Conservation (phyloP, 2,888 invertebrate genomes). For the Deroplatys truncata region DNA sequence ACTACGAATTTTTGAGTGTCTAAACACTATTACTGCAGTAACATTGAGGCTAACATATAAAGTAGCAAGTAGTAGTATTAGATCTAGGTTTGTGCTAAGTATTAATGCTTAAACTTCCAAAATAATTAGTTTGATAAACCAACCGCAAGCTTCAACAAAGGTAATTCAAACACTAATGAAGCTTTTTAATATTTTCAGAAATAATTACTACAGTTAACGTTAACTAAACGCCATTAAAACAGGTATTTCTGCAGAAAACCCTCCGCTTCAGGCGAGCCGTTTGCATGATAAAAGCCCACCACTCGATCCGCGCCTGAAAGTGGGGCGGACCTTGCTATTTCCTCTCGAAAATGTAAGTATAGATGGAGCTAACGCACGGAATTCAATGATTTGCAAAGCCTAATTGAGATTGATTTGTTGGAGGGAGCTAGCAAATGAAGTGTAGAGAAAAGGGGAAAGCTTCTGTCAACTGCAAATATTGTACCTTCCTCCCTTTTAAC, state of each 20-base stretch:
- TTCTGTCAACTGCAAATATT: slow-evolving; percentile 18
- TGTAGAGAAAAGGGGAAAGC: slow-evolving; percentile 1
- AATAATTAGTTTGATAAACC: no score
- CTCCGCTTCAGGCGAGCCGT: neutral
- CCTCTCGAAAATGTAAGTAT: neutral
- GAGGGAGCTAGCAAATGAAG: slow-evolving; percentile 18
- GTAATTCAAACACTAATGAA: no score
- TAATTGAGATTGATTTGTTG: slow-evolving; percentile 33
- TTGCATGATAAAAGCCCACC: neutral
- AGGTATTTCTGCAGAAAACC: neutral
- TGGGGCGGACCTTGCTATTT: neutral
- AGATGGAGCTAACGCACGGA: slow-evolving; percentile 14
- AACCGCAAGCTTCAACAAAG: no score
- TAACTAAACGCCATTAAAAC: neutral
- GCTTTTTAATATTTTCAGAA: no score
- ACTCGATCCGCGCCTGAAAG: neutral
- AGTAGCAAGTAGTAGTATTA: no score
- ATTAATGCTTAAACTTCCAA: no score
- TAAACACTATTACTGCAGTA: no score
- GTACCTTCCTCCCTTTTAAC: slow-evolving; percentile 9
- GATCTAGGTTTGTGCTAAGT: no score
- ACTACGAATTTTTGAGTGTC: no score
- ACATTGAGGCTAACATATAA: no score
- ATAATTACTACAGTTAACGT: neutral
- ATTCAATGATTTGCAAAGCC: slow-evolving; percentile 31